These are phyloP conservation scores for Batillaria attramentaria DNA, from an alignment of 1,140 invertebrate genomes.

Conservation along the genomic window DNA sequence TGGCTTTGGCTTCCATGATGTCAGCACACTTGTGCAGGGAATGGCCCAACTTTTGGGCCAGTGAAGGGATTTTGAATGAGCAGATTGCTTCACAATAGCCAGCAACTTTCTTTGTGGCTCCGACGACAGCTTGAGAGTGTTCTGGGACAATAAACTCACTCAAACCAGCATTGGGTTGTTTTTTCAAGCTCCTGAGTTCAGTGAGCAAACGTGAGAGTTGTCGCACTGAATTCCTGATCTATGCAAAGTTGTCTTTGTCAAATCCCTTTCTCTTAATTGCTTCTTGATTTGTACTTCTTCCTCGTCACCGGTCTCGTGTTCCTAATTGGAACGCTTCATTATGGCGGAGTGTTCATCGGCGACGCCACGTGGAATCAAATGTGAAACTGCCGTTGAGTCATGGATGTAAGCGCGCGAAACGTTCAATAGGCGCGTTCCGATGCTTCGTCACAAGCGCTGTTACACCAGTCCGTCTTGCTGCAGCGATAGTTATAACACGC, in stretches of 20 bases:
- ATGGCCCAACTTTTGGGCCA: neutral
- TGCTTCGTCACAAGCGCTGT: too few species aligned
- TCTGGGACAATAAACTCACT: constrained; percentile 8
- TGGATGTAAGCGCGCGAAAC: too few species aligned
- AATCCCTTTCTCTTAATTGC: constrained; percentile 22
- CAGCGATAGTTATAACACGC: too few species aligned
- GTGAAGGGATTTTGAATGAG: neutral
- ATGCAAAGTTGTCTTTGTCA: constrained; percentile 23
- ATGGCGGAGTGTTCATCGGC: too few species aligned
- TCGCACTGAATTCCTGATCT: constrained; percentile 20
- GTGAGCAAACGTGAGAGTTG: constrained; percentile 23
- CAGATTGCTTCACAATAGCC: neutral
- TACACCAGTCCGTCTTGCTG: too few species aligned
- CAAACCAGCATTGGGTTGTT: neutral
- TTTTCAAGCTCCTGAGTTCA: neutral
- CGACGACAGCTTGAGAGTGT: neutral
- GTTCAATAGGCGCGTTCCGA: too few species aligned
- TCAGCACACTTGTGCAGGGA: constrained; percentile 6
- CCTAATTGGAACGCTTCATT: too few species aligned
- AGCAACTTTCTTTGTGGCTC: neutral
- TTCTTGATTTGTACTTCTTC: neutral
- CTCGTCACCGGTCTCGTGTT: too few species aligned
- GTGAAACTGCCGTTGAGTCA: too few species aligned
- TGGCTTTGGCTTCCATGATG: constrained; percentile 13
- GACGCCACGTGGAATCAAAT: too few species aligned